Evolutionary conservation across 2,888 invertebrate species (phyloP), one percentile per base, ranked within the genome.

Genomic region (Glaucopsyche alexis): DNA sequence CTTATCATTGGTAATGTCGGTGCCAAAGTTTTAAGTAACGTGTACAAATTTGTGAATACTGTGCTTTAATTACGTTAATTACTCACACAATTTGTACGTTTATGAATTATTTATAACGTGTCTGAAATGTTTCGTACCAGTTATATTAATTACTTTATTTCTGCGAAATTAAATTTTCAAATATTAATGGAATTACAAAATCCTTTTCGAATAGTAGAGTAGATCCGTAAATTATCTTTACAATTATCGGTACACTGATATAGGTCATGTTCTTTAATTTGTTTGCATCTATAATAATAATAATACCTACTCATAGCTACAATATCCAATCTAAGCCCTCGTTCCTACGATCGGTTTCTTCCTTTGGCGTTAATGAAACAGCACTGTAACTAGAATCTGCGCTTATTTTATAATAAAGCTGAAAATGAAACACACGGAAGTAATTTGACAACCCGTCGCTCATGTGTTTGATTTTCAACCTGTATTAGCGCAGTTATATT

Each of bases 1-100:
- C 69, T 69, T 69, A 69, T 69, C 69, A 69, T 7, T 69, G 69
- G 47, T 69, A 69, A 69, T 69, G 47, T 69, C 19, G 47, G 69
- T 49, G 49, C 29, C 29, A 69, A 69, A 69, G 69, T 69, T 69
- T 69, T 69, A 69, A 47, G 69, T 29, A 69, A 47, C 49, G 69
- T 69, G 49, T 8, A 69, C 69, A 69, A 19, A 69, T 69, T 69
- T 45, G 14, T 49, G 49, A 69, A 69, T 69, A 69, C 38, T 69
- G 69, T 69, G 13, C 69, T 69, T 49, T 49, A 69, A 69, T 69
- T 19, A 69, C 49, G 49, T 49, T 49, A 69, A 69, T 49, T 69
- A 69, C 47, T 69, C 47, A 42, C 42, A 40, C n/a, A 67, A 67
- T 67, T 42, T 19, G 45, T 67, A 19, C 42, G 11, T 60, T 60